phyloP scores from a whole-genome alignment of 2,113 vertebrate genomes.

The Cervus canadensis region DNA sequence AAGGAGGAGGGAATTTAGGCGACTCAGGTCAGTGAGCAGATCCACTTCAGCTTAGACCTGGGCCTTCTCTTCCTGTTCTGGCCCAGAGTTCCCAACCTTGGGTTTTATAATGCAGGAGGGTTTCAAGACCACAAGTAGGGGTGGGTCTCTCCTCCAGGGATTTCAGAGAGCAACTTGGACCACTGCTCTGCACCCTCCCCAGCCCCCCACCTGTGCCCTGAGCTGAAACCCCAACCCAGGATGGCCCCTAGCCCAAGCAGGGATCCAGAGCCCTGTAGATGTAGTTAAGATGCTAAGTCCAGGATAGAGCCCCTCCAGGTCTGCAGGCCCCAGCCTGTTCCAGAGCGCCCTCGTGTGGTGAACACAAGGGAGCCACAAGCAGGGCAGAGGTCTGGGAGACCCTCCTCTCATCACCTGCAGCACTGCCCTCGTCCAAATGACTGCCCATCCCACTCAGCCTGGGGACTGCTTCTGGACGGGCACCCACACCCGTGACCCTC shows the following conservation, averaged over 20 bases:
- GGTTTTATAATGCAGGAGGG: neutral
- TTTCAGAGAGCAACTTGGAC: neutral
- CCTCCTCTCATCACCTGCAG: neutral
- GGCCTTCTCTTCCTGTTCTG: neutral
- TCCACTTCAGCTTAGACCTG: neutral
- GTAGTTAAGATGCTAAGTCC: neutral
- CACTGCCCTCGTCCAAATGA: neutral
- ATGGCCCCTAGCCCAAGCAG: neutral
- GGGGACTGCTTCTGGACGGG: neutral
- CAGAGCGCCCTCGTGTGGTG: neutral
- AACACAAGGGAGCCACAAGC: neutral
- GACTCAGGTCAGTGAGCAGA: neutral
- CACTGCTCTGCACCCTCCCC: neutral
- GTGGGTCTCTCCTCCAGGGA: neutral
- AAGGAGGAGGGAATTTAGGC: neutral
- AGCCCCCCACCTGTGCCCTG: no score
- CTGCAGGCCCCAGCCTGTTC: accelerated
- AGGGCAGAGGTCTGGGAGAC: neutral
- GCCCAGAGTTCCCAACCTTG: neutral
- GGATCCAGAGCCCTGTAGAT: neutral
- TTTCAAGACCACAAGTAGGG: neutral
- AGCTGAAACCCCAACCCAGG: neutral
- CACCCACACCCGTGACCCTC: no score
- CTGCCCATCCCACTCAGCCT: no score
- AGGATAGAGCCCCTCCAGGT: neutral